These are phyloP conservation scores for Drosophila planitibia DNA, from an alignment of 2,888 invertebrate species.

Conservation along the genomic window DNA sequence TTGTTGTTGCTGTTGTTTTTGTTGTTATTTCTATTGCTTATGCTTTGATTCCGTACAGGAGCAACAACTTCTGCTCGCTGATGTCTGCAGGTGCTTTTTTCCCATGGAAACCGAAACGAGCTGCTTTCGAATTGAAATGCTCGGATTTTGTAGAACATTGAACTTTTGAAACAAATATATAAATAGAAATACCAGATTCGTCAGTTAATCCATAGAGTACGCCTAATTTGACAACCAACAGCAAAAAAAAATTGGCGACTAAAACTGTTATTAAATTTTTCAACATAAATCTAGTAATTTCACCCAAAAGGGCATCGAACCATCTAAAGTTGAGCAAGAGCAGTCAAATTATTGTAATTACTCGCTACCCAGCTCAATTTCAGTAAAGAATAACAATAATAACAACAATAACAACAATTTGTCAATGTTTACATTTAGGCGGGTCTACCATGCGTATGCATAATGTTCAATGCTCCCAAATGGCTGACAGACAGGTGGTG, in stretches of 20 bases:
- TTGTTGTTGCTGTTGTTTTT: slow-evolving; percentile 31
- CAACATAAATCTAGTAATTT: neutral
- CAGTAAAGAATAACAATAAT: slow-evolving; percentile 14
- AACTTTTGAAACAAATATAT: neutral
- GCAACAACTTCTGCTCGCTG: slow-evolving; percentile 1
- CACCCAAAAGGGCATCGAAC: slow-evolving; percentile 25
- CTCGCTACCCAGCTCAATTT: slow-evolving; percentile 21
- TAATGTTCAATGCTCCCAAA: slow-evolving; percentile 42
- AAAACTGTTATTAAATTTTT: neutral
- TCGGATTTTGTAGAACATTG: neutral
- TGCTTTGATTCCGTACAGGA: slow-evolving; percentile 36
- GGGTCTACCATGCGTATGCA: slow-evolving; percentile 56
- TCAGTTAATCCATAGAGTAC: neutral
- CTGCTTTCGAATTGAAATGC: neutral
- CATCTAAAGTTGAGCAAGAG: slow-evolving; percentile 6
- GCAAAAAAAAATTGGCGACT: neutral
- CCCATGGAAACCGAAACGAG: slow-evolving; percentile 6
- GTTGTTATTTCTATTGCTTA: slow-evolving; percentile 31
- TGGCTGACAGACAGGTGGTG: neutral
- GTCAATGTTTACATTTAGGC: slow-evolving; percentile 37
- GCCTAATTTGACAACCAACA: neutral
- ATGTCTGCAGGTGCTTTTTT: slow-evolving; percentile 15
- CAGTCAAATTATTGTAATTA: slow-evolving; percentile 26
- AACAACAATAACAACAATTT: slow-evolving; percentile 12
- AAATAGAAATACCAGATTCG: neutral